A percentile compares a stretch with the other conserved stretches of the same genome.
phyloP scores from a whole-genome alignment of 2,797 vertebrate genomes.

The Notolepis coatsorum region DNA sequence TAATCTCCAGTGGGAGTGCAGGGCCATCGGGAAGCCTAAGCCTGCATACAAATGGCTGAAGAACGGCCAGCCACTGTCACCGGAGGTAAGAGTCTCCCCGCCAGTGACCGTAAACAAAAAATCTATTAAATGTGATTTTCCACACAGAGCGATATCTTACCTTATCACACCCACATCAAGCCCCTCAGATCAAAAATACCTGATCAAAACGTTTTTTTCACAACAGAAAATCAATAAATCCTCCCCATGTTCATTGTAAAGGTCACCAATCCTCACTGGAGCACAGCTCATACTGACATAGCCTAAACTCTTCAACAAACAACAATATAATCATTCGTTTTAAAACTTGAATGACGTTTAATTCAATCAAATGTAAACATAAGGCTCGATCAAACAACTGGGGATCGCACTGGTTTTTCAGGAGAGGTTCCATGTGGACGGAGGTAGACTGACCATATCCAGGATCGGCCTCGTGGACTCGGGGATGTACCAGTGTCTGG shows the following conservation, averaged over 20 bases:
- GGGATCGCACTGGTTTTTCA: too few species aligned
- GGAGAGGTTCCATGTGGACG: conserved; percentile 73
- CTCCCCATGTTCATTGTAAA: background rate
- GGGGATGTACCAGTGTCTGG: conserved; percentile 85
- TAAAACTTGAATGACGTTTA: conserved; percentile 2
- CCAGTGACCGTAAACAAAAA: too few species aligned
- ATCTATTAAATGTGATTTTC: background rate
- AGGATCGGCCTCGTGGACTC: conserved; percentile 76
- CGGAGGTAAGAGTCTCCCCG: conserved; percentile 84
- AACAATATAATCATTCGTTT: background rate
- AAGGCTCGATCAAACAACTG: too few species aligned
- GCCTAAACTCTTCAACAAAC: background rate
- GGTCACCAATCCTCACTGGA: background rate
- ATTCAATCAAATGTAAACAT: background rate
- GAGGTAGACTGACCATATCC: conserved; percentile 72
- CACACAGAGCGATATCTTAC: background rate
- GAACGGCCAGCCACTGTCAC: conserved; percentile 79
- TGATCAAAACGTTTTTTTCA: background rate
- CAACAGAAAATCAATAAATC: background rate
- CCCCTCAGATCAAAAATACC: background rate
- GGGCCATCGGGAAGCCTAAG: conserved; percentile 83
- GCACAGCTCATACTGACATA: background rate
- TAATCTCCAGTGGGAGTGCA: conserved; percentile 89
- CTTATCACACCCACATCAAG: too few species aligned
- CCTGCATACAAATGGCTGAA: conserved; percentile 88